Percentiles rank a stretch among this genome's conserved stretches.
Conservation (phyloP, 2,113 vertebrate species). For the Leptodactylus fuscus region DNA sequence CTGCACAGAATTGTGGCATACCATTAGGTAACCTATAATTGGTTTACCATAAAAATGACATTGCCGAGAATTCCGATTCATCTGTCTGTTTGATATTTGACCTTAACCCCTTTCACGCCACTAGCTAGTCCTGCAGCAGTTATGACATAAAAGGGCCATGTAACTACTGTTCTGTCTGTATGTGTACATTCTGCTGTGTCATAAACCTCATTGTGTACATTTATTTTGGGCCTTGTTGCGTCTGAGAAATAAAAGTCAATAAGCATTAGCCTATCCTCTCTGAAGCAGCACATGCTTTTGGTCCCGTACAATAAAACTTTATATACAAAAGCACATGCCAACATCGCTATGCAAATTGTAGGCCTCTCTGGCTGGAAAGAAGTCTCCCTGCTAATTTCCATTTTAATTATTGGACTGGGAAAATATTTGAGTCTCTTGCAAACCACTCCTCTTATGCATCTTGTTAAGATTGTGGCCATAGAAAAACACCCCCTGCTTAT, state of each 20-base stretch:
- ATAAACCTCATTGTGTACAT: neutral
- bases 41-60: neutral
- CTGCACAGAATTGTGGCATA: neutral
- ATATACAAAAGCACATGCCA: conserved; percentile 4
- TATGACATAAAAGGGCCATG: neutral
- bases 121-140: neutral
- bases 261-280: neutral
- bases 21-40: neutral
- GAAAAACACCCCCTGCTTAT: conserved; percentile 4
- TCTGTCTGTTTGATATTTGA: conserved; percentile 23
- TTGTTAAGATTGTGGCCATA: conserved; percentile 3
- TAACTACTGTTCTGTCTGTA: neutral
- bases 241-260: neutral
- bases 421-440: conserved; percentile 14
- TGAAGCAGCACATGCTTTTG: neutral
- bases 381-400: conserved; percentile 27
- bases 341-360: neutral
- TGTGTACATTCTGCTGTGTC: neutral
- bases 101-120: conserved; percentile 19
- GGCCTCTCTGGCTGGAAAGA: neutral
- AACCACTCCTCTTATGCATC: neutral
- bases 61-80: conserved; percentile 4
- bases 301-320: conserved; percentile 18
- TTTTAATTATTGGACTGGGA: conserved; percentile 41
- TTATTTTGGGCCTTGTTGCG: neutral